phyloP scores from a whole-genome alignment of 2,888 invertebrate genomes.

The Acrobasis consociella region DNA sequence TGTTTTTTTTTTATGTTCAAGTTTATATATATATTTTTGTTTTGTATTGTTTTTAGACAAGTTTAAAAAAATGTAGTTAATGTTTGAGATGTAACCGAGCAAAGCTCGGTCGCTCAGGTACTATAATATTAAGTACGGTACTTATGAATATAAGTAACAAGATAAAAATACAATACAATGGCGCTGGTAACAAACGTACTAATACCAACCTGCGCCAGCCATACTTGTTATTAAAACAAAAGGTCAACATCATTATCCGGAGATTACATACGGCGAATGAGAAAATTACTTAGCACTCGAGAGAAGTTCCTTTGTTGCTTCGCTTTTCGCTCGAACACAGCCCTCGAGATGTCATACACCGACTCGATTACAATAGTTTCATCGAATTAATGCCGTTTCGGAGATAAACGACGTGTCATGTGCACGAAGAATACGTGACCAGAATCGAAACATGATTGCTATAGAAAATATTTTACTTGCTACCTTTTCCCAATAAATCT shows the following conservation, averaged over 20 bases:
- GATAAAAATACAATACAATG: not conserved
- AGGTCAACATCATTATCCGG: slow-evolving; percentile 31
- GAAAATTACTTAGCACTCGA: slow-evolving; percentile 3
- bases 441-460: not conserved
- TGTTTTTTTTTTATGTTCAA: too few species aligned
- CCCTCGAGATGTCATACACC: not conserved
- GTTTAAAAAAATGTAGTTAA: too few species aligned
- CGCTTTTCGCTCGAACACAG: not conserved
- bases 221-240: slow-evolving; percentile 25
- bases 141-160: too few species aligned
- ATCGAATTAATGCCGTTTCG: not conserved
- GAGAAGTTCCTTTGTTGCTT: not conserved
- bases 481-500: not conserved
- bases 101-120: too few species aligned
- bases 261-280: slow-evolving; percentile 25
- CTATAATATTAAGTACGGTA: too few species aligned
- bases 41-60: too few species aligned
- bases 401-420: slow-evolving; percentile 6
- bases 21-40: too few species aligned
- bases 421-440: not conserved
- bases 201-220: slow-evolving; percentile 21
- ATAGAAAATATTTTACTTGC: not conserved
- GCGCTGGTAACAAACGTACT: not conserved
- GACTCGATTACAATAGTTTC: slow-evolving; percentile 8
- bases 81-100: too few species aligned